phyloP scores from a whole-genome alignment of 2,113 vertebrate genomes.

The Amazona vittata region DNA sequence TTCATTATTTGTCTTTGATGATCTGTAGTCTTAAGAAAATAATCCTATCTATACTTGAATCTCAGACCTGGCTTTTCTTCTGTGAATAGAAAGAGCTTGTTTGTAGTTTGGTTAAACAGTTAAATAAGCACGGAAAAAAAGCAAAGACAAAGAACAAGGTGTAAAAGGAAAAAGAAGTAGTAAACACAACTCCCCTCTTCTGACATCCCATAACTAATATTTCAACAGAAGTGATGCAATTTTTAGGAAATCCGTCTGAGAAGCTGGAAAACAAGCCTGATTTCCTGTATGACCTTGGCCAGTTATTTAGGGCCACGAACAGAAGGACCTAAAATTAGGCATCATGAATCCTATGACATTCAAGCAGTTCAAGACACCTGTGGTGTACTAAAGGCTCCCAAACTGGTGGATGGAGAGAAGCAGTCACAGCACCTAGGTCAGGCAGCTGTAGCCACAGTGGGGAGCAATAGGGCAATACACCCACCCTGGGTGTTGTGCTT shows the following conservation, averaged over 20 bases:
- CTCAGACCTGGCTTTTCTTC: background rate
- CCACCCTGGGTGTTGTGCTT: background rate
- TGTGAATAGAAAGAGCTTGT: background rate
- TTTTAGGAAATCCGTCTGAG: background rate
- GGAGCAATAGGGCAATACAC: background rate
- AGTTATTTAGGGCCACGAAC: background rate
- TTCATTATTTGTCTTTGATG: background rate
- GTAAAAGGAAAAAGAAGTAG: background rate
- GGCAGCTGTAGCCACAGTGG: background rate
- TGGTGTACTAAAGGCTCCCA: background rate
- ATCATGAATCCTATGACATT: background rate
- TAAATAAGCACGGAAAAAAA: background rate
- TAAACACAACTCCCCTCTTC: background rate
- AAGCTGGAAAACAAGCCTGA: background rate
- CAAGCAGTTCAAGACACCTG: background rate
- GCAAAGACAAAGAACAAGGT: background rate
- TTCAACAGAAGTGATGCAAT: slow-evolving; percentile 8
- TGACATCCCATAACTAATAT: background rate
- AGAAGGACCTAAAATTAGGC: background rate
- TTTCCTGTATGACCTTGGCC: background rate
- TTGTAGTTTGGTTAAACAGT: background rate
- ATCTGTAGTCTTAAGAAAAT: slow-evolving; percentile 12
- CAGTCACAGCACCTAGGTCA: background rate
- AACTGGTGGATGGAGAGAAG: background rate
- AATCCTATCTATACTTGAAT: background rate